A percentile compares a stretch with the other conserved stretches of the same genome.
These are phyloP conservation scores for Myathropa florea DNA, from an alignment of 2,888 invertebrate genomes.

Conservation along the genomic window DNA sequence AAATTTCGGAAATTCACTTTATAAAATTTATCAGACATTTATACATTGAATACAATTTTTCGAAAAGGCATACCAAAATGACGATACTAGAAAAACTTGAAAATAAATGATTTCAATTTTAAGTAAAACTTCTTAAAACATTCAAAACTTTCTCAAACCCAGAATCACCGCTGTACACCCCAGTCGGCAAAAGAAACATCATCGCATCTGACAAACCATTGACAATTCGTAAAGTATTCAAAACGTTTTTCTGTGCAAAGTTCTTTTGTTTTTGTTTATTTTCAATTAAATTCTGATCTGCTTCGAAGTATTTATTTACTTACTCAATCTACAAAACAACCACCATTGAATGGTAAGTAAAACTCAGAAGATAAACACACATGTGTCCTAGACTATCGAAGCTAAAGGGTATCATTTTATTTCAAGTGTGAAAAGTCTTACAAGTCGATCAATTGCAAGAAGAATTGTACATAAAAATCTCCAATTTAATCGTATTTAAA, in stretches of 20 bases:
- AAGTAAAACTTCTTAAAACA: not conserved
- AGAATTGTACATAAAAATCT: constrained; percentile 12
- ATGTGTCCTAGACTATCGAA: constrained; percentile 8
- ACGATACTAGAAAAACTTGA: too few species aligned
- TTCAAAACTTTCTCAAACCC: not conserved
- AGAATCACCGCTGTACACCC: not conserved
- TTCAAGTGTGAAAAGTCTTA: constrained; percentile 21
- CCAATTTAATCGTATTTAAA: not conserved
- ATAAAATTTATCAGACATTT: too few species aligned
- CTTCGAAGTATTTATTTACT: not conserved
- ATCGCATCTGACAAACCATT: not conserved
- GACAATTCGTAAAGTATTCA: constrained; percentile 18
- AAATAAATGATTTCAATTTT: too few species aligned
- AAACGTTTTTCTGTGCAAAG: not conserved
- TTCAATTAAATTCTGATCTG: not conserved
- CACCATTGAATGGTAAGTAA: constrained; percentile 24
- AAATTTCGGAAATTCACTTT: too few species aligned
- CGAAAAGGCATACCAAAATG: too few species aligned
- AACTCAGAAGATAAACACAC: not conserved
- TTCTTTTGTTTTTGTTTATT: constrained; percentile 53
- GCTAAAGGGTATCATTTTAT: constrained; percentile 14
- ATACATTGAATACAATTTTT: too few species aligned
- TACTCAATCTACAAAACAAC: not conserved
- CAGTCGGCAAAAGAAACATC: not conserved
- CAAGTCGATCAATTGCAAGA: constrained; percentile 17